Conservation (phyloP, 2,797 vertebrate genomes). For the Alfaro cultratus region DNA sequence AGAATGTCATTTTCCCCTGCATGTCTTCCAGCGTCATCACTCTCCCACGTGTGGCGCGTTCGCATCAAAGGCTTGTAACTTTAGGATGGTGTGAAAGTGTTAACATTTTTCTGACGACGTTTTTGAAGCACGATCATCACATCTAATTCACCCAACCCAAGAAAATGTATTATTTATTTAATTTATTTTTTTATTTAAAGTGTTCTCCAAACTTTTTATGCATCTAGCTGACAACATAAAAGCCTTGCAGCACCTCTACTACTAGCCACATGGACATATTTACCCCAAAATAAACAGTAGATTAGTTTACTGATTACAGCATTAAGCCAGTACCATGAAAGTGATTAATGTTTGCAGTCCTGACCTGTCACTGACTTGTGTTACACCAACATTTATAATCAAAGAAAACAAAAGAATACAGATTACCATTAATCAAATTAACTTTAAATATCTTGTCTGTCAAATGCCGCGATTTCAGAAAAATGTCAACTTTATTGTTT, state of each 20-base stretch:
- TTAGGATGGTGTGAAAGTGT: neutral
- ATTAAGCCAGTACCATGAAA: neutral
- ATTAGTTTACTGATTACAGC: neutral
- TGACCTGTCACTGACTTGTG: neutral
- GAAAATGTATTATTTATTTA: neutral
- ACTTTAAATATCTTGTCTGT: neutral
- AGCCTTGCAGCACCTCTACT: neutral
- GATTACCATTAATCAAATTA: neutral
- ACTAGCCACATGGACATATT: neutral
- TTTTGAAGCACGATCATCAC: neutral
- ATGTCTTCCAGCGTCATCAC: neutral
- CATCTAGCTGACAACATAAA: neutral
- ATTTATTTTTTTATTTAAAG: neutral
- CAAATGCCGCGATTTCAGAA: neutral
- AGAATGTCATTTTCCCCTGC: neutral
- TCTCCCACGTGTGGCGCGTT: neutral
- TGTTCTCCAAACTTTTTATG: neutral
- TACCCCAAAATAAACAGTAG: neutral
- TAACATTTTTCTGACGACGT: neutral
- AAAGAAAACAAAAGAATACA: neutral
- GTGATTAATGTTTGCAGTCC: neutral
- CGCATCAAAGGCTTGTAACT: neutral
- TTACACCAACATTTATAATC: neutral
- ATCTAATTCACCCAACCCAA: neutral
- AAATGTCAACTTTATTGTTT: too few species aligned